Conservation (phyloP, 2,888 invertebrate species). For the Beris morrisii region DNA sequence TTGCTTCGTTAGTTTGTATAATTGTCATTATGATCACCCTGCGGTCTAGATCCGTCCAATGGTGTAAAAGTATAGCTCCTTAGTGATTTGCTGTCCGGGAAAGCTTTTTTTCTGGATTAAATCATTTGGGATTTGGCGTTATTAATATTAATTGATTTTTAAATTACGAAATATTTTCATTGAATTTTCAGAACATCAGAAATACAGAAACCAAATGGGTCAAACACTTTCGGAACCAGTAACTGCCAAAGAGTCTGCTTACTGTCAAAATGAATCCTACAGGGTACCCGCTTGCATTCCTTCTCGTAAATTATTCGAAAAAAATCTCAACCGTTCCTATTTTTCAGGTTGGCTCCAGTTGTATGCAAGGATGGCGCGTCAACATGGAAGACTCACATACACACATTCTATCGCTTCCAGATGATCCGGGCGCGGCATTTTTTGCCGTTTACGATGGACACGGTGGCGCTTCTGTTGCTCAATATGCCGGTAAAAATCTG, state of each 20-base stretch:
- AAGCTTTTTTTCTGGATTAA: too few relatives aligned
- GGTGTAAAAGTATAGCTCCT: too few relatives aligned
- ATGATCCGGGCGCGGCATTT: conserved; percentile 90
- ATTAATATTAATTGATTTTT: too few relatives aligned
- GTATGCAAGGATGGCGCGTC: conserved; percentile 99
- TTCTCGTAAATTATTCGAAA: neutral
- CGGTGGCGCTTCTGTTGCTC: conserved; percentile 83
- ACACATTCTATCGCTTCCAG: conserved; percentile 87
- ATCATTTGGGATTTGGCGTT: too few relatives aligned
- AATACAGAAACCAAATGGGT: conserved; percentile 69
- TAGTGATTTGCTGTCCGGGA: too few relatives aligned
- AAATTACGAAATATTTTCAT: too few relatives aligned
- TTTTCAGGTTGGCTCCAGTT: conserved; percentile 83
- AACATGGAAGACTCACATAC: conserved; percentile 99
- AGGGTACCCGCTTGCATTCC: conserved; percentile 51
- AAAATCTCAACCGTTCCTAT: neutral
- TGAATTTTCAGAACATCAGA: neutral
- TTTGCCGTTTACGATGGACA: conserved; percentile 88
- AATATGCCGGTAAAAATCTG: conserved; percentile 92
- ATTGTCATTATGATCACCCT: too few relatives aligned
- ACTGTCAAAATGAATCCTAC: conserved; percentile 71
- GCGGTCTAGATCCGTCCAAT: too few relatives aligned
- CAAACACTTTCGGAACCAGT: conserved; percentile 97
- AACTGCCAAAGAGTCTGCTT: conserved; percentile 82
- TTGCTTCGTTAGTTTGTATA: too few relatives aligned